Conservation (phyloP, 2,888 invertebrate genomes). For the Parasteatoda lunata region DNA sequence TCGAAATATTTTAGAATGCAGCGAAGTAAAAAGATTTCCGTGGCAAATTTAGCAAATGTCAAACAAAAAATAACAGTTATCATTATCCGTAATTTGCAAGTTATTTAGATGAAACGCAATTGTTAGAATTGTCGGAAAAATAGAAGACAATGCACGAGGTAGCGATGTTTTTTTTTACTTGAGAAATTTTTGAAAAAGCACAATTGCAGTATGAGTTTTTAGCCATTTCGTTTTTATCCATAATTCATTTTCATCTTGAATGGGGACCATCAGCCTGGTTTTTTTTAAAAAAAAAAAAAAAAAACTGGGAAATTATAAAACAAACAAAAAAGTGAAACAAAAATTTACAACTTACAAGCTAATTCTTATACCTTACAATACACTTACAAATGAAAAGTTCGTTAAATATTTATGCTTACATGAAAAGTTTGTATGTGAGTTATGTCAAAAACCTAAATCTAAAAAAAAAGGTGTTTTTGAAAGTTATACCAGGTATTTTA, state of each 20-base stretch:
- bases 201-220: constrained; percentile 43
- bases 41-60: constrained; percentile 66
- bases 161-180: constrained; percentile 30
- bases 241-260: constrained; percentile 43
- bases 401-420: no score
- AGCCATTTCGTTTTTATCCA: constrained; percentile 21
- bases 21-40: constrained; percentile 59
- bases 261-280: constrained; percentile 58
- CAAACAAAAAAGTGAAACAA: neutral
- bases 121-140: constrained; percentile 40
- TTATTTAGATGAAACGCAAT: constrained; percentile 59
- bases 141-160: constrained; percentile 62
- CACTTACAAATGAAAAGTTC: neutral
- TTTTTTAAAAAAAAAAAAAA: neutral
- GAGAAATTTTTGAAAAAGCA: constrained; percentile 30
- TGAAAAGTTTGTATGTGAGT: no score
- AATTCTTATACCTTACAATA: neutral
- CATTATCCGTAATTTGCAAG: constrained; percentile 47
- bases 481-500: no score
- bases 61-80: constrained; percentile 50
- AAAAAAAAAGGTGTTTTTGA: no score
- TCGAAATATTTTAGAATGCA: constrained; percentile 62
- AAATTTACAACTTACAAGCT: neutral
- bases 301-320: neutral
- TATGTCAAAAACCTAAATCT: no score